These are phyloP conservation scores for Drosophila willistoni DNA, from an alignment of 1,140 invertebrate genomes.

Conservation along the genomic window DNA sequence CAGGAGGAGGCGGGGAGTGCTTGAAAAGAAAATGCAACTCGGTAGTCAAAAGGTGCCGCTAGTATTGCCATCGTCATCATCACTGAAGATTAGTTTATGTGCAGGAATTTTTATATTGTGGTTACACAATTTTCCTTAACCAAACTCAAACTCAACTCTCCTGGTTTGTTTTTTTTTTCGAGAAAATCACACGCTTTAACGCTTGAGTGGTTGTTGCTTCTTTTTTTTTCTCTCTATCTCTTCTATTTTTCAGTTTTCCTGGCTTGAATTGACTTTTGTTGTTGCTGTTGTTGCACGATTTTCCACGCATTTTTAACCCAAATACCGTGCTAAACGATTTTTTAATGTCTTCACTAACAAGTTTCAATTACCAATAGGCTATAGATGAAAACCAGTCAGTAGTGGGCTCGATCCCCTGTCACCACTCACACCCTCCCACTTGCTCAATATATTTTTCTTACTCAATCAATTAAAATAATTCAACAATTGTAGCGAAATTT, in stretches of 20 bases:
- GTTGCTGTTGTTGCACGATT: constrained; percentile 65
- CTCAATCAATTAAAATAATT: constrained; percentile 80
- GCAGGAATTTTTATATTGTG: constrained; percentile 78
- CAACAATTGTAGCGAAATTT: constrained; percentile 66
- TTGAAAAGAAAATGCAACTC: constrained; percentile 21
- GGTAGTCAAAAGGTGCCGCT: constrained; percentile 22
- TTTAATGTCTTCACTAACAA: constrained; percentile 81
- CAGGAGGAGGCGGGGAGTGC: not conserved
- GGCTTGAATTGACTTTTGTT: constrained; percentile 21
- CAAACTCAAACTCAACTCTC: not conserved
- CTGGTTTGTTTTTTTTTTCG: not conserved
- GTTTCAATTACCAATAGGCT: constrained; percentile 77
- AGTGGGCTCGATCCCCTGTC: constrained; percentile 23
- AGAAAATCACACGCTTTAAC: constrained; percentile 70
- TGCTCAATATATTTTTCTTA: constrained; percentile 17
- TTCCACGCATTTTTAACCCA: constrained; percentile 81
- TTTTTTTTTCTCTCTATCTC: constrained; percentile 14
- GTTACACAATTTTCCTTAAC: constrained; percentile 68
- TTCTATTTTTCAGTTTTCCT: constrained; percentile 18
- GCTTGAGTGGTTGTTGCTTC: constrained; percentile 56
- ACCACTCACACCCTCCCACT: constrained; percentile 16
- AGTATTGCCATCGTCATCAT: constrained; percentile 54
- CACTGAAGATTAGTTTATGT: constrained; percentile 73
- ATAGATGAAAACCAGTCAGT: constrained; percentile 63
- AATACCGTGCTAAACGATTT: constrained; percentile 80